phyloP scores from a whole-genome alignment of 2,113 vertebrate species.

The Microtus ochrogaster region DNA sequence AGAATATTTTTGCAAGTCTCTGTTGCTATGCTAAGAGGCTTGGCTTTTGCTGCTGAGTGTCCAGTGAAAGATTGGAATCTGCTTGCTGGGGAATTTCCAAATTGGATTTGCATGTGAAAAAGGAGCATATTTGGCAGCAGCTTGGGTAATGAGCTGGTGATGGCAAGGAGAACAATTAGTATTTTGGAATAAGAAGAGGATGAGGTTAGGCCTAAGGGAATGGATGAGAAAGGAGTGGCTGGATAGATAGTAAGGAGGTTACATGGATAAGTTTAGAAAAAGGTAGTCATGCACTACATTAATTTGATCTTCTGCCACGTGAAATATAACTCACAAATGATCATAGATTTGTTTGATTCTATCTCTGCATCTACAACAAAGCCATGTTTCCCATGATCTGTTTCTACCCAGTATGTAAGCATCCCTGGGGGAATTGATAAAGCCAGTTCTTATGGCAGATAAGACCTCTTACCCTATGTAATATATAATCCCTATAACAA shows the following conservation, averaged over 20 bases:
- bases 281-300: not conserved
- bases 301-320: not conserved
- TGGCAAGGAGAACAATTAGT: slow-evolving; percentile 2
- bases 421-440: not conserved
- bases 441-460: not conserved
- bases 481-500: not conserved
- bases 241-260: not conserved
- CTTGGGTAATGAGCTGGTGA: slow-evolving; percentile 23
- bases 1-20: not conserved
- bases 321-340: not conserved
- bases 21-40: slow-evolving; percentile 26
- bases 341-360: not conserved
- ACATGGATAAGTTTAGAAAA: not conserved
- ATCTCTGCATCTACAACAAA: not conserved
- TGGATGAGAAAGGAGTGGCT: not conserved
- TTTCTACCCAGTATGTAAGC: not conserved
- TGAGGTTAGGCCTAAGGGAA: not conserved
- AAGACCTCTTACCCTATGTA: not conserved
- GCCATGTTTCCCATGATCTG: not conserved
- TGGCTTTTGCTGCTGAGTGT: slow-evolving; percentile 33
- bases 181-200: not conserved
- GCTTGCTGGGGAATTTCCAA: slow-evolving; percentile 15
- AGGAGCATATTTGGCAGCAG: slow-evolving; percentile 17
- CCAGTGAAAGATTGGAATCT: not conserved
- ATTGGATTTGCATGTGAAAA: slow-evolving; percentile 53